Evolutionary conservation across 2,888 invertebrate species (phyloP).

Genomic region (Cryptus viduatorius): DNA sequence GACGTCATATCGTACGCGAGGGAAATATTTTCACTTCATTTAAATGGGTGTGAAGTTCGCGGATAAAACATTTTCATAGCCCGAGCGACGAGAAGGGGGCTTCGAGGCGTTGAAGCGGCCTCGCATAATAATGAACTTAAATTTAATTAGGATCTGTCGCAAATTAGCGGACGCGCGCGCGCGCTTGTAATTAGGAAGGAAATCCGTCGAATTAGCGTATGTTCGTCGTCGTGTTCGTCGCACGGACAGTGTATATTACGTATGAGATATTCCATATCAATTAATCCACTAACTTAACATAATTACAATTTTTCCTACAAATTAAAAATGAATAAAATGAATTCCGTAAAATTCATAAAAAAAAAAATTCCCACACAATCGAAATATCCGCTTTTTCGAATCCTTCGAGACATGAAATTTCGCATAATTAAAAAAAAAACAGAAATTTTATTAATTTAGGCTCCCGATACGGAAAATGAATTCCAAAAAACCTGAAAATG

Average conservation of each 20-base stretch:
- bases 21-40: conserved; percentile 41
- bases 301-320: neutral
- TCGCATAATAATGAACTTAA: conserved; percentile 28
- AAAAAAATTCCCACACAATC: neutral
- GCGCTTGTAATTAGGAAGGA: conserved; percentile 44
- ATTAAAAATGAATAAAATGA: neutral
- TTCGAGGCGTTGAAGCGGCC: neutral
- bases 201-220: conserved; percentile 8
- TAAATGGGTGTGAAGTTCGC: conserved; percentile 2
- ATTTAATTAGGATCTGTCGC: conserved; percentile 55
- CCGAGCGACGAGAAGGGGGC: neutral
- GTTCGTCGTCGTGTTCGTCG: conserved; percentile 20
- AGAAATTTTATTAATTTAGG: too few species aligned
- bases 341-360: neutral
- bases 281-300: neutral
- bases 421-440: too few species aligned
- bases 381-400: too few species aligned
- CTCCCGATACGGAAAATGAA: too few species aligned
- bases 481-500: neutral
- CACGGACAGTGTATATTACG: neutral
- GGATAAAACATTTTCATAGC: conserved; percentile 22
- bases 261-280: neutral
- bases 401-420: too few species aligned
- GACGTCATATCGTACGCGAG: neutral
- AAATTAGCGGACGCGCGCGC: conserved; percentile 1